These are phyloP conservation scores for Prionace glauca DNA, from an alignment of 2,797 vertebrate species.

Conservation along the genomic window DNA sequence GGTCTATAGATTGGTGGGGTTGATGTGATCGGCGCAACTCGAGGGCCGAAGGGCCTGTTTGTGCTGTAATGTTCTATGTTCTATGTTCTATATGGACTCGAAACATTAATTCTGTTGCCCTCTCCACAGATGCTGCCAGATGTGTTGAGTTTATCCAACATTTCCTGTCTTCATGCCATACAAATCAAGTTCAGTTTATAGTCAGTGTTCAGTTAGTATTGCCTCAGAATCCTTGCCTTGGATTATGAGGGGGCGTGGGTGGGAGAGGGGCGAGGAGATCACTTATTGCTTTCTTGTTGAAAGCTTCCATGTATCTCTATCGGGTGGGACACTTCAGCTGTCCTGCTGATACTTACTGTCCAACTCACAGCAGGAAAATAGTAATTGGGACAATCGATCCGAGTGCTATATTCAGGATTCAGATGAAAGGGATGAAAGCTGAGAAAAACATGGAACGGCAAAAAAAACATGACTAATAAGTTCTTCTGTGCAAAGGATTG, in stretches of 20 bases:
- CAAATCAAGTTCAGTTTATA: not conserved
- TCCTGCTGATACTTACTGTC: not conserved
- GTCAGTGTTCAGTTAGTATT: not conserved
- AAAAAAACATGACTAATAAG: not conserved
- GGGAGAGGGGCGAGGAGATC: not conserved
- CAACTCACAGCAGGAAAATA: not conserved
- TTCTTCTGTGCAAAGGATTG: too few relatives aligned
- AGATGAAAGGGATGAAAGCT: not conserved
- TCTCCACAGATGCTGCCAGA: too few relatives aligned
- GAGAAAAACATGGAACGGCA: not conserved
- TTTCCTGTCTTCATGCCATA: too few relatives aligned
- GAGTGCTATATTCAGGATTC: not conserved
- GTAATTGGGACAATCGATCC: not conserved
- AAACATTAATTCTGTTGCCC: too few relatives aligned
- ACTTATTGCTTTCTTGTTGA: not conserved
- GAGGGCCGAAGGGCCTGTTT: too few relatives aligned
- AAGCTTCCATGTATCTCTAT: not conserved
- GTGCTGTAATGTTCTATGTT: too few relatives aligned
- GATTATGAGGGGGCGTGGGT: not conserved
- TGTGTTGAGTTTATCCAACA: too few relatives aligned
- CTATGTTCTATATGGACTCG: too few relatives aligned
- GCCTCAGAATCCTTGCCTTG: not conserved
- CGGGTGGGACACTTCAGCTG: not conserved
- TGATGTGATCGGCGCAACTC: too few relatives aligned
- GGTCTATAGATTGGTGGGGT: too few relatives aligned